Evolutionary conservation across 2,888 invertebrate species (phyloP).

Genomic region (Drosophila fulvimacula): DNA sequence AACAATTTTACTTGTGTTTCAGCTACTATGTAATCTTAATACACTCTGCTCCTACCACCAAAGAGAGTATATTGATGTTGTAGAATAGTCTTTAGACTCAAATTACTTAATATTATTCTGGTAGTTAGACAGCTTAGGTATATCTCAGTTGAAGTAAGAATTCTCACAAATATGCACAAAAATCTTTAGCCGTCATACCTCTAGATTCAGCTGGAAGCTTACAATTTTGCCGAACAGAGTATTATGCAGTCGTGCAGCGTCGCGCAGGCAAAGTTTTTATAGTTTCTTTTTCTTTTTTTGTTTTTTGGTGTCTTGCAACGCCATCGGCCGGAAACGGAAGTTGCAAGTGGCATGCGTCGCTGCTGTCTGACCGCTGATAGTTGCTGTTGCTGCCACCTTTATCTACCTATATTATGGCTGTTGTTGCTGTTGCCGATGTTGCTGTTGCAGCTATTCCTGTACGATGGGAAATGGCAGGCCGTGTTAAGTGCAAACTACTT

Average conservation of each 20-base stretch:
- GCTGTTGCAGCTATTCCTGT: conserved; percentile 10
- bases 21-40: not conserved
- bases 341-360: conserved; percentile 74
- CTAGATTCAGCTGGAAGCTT: not conserved
- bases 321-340: conserved; percentile 68
- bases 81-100: not conserved
- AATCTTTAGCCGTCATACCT: not conserved
- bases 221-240: not conserved
- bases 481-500: conserved; percentile 32
- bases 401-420: conserved; percentile 1
- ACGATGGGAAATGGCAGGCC: conserved; percentile 32
- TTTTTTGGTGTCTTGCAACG: conserved; percentile 30
- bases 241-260: not conserved
- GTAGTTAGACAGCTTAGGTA: not conserved
- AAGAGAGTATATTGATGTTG: not conserved
- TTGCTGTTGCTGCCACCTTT: conserved; percentile 6
- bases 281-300: not conserved
- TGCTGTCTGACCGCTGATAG: conserved; percentile 44
- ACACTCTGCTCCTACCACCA: not conserved
- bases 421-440: conserved; percentile 8
- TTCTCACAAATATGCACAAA: too few relatives aligned
- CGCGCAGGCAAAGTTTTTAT: not conserved
- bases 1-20: not conserved
- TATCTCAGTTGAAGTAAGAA: not conserved
- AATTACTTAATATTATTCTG: not conserved